phyloP scores from a whole-genome alignment of 2,113 vertebrate genomes.

The Eptesicus fuscus region DNA sequence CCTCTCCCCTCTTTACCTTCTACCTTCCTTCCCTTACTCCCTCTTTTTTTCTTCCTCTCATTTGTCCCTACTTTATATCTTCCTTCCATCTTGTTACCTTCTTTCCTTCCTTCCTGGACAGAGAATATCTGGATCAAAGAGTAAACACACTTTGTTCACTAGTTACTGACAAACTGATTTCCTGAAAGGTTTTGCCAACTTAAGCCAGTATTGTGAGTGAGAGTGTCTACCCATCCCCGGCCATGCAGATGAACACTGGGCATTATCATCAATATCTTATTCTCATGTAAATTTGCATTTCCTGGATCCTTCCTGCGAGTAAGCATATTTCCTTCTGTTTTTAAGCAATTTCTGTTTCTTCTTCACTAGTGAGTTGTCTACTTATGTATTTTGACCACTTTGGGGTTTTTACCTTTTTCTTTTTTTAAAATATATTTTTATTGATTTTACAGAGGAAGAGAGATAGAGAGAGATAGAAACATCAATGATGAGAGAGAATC shows the following conservation, averaged over 20 bases:
- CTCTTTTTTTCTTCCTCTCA: too few species aligned
- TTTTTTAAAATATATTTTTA: background rate
- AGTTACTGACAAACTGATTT: background rate
- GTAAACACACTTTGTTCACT: background rate
- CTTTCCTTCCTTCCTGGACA: background rate
- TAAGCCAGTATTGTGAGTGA: background rate
- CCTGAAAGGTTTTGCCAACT: background rate
- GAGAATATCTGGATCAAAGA: background rate
- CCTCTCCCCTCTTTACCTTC: background rate
- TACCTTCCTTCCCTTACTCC: background rate
- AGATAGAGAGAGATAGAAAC: too few species aligned
- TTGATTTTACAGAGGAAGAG: too few species aligned
- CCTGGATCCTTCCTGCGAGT: background rate
- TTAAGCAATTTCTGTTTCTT: background rate
- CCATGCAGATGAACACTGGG: background rate
- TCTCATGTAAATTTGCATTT: background rate
- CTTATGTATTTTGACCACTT: background rate
- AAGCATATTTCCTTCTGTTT: background rate
- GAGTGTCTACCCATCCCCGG: fast-evolving
- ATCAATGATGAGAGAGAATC: too few species aligned
- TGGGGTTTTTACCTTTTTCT: background rate
- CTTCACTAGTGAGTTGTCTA: background rate
- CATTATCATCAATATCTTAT: background rate
- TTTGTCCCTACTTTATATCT: background rate
- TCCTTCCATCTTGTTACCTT: background rate